phyloP scores from a whole-genome alignment of 2,888 invertebrate species.

The Dicycla oo region DNA sequence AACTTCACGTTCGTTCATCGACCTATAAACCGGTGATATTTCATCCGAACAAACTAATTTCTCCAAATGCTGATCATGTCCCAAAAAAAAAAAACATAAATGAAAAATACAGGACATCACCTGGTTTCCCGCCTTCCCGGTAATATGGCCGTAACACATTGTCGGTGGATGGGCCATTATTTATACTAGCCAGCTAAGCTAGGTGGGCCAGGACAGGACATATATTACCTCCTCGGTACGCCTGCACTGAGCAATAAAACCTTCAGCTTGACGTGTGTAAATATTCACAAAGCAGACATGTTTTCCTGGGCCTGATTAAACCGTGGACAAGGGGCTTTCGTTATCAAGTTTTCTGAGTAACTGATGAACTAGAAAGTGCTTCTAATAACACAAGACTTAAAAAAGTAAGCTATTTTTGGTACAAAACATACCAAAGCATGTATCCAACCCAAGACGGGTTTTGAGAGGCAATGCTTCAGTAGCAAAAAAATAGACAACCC shows the following conservation, averaged over 20 bases:
- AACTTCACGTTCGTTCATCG: constrained; percentile 1
- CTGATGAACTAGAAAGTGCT: neutral
- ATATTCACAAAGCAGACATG: constrained; percentile 35
- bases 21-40: constrained; percentile 5
- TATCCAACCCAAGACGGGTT: neutral
- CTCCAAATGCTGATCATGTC: constrained; percentile 3
- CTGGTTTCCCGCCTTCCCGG: constrained; percentile 18
- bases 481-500: neutral
- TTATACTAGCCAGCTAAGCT: constrained; percentile 51
- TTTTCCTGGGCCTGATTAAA: constrained; percentile 3
- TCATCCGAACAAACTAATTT: constrained; percentile 20
- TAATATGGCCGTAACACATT: constrained; percentile 46
- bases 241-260: constrained; percentile 46
- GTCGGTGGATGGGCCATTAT: constrained; percentile 40
- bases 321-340: neutral
- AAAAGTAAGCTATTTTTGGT: neutral
- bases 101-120: constrained; percentile 39
- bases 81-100: constrained; percentile 25
- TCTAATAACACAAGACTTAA: neutral
- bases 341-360: neutral
- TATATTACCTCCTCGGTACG: constrained; percentile 48
- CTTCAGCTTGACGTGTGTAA: constrained; percentile 38
- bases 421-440: neutral
- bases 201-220: constrained; percentile 38
- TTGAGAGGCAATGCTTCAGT: neutral